phyloP scores from a whole-genome alignment of 1,140 invertebrate species.

The Tetragnatha versicolor region DNA sequence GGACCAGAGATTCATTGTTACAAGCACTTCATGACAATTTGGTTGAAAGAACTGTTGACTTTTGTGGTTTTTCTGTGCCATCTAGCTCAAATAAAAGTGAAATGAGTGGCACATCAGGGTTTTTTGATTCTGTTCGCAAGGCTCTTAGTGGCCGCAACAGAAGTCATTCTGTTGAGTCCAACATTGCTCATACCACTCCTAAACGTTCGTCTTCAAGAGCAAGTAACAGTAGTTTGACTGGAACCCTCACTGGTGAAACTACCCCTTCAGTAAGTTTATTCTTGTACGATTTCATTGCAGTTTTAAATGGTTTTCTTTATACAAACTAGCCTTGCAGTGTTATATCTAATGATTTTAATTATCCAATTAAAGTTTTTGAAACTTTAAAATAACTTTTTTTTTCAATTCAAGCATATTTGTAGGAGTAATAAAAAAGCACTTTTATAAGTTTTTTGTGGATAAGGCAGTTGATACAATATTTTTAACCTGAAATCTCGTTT shows the following conservation, averaged over 20 bases:
- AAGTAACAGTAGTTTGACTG: conserved; percentile 48
- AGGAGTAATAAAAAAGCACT: too few relatives aligned
- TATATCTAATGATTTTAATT: too few relatives aligned
- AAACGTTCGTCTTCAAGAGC: conserved; percentile 52
- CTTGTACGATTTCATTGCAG: too few relatives aligned
- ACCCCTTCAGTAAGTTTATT: conserved; percentile 45
- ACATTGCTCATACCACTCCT: conserved; percentile 34
- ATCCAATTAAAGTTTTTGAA: too few relatives aligned
- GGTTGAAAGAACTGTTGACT: conserved; percentile 83
- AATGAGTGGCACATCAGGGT: conserved; percentile 69
- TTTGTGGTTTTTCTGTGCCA: conserved; percentile 72
- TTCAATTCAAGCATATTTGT: too few relatives aligned
- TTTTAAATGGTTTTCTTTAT: background rate
- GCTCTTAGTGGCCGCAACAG: conserved; percentile 80
- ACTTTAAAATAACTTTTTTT: too few relatives aligned
- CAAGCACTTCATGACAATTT: conserved; percentile 87
- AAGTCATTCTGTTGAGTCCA: conserved; percentile 62
- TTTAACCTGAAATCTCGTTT: too few relatives aligned
- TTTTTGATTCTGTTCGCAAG: conserved; percentile 91
- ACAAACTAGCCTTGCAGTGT: background rate
- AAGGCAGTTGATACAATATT: too few relatives aligned
- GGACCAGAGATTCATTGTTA: conserved; percentile 87
- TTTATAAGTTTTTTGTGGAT: too few relatives aligned
- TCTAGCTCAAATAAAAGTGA: conserved; percentile 48
- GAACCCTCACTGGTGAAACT: conserved; percentile 39